Percentiles rank a stretch among this genome's conserved stretches.
phyloP scores from a whole-genome alignment of 2,888 invertebrate genomes.

The Agriopis marginaria region DNA sequence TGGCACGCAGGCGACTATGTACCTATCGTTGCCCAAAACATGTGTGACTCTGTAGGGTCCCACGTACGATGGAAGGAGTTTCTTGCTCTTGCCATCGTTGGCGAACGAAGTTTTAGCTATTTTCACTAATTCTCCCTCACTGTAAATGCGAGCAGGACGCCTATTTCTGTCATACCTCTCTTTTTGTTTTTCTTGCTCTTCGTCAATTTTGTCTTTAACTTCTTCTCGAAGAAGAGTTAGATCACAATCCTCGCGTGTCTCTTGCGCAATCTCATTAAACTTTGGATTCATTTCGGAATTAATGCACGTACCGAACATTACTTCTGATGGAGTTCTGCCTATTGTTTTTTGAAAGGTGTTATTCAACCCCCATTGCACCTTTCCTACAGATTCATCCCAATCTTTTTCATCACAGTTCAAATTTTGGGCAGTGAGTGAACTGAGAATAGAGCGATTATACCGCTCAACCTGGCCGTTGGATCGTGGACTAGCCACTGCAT shows the following conservation, averaged over 20 bases:
- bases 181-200: background rate
- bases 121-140: background rate
- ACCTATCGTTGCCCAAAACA: background rate
- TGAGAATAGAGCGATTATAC: background rate
- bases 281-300: background rate
- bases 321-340: background rate
- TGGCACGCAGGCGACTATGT: no score
- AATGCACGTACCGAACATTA: background rate
- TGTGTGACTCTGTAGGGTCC: background rate
- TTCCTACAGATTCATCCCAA: background rate
- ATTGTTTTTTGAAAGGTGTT: background rate
- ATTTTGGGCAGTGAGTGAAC: background rate
- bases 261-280: background rate
- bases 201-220: background rate
- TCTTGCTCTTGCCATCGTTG: background rate
- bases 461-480: conserved; percentile 7
- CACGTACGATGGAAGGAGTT: background rate
- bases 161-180: background rate
- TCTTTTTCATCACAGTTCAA: background rate
- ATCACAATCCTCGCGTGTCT: background rate
- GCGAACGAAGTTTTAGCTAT: background rate
- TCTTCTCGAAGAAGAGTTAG: background rate
- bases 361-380: conserved; percentile 4
- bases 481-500: conserved; percentile 4
- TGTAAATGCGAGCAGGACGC: background rate